These are phyloP conservation scores for Siderastrea siderea DNA, from an alignment of 92 coral and sea anemone species.

Conservation along the genomic window DNA sequence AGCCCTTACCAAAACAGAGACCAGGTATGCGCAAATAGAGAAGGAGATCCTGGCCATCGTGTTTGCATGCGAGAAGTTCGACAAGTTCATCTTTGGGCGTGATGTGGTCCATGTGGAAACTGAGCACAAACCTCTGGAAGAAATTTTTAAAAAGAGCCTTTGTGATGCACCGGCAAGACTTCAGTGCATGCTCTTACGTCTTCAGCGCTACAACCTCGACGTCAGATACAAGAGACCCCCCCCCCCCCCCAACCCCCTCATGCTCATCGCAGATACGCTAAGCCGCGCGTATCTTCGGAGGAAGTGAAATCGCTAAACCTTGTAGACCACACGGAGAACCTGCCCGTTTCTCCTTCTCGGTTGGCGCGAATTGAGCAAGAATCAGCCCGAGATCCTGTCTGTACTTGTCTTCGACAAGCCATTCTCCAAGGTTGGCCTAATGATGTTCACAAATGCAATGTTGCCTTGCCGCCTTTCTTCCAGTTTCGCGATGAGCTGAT, in stretches of 20 bases:
- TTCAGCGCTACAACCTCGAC: constrained; percentile 2
- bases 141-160: neutral
- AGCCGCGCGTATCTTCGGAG: too few species aligned
- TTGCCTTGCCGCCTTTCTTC: neutral
- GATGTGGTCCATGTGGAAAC: constrained; percentile 10
- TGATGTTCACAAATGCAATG: neutral
- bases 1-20: neutral
- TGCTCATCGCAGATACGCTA: neutral
- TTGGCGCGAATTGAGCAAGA: neutral
- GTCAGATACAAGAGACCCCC: constrained; percentile 13
- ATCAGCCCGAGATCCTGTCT: neutral
- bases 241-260: neutral
- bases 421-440: neutral
- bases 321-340: neutral
- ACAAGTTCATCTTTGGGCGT: neutral
- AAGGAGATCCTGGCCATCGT: neutral
- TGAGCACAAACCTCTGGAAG: neutral
- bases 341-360: neutral
- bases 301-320: too few species aligned
- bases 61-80: constrained; percentile 8
- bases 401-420: neutral
- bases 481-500: constrained; percentile 1
- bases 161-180: neutral
- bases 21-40: constrained; percentile 6
- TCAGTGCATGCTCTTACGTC: neutral